phyloP scores from a whole-genome alignment of 2,113 vertebrate genomes.

The Anarhynchus alexandrinus region DNA sequence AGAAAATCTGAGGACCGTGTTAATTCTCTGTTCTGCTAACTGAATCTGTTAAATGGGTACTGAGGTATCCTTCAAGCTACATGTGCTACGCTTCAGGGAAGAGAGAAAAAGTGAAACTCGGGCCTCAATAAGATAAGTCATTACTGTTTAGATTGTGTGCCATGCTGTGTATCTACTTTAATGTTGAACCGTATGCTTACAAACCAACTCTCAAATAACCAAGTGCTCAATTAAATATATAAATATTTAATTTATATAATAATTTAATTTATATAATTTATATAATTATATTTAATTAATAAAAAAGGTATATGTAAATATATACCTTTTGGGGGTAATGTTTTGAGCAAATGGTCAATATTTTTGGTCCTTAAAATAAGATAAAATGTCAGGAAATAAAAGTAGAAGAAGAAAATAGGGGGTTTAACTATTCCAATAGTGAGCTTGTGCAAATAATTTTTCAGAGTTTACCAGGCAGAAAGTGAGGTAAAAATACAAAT shows the following conservation, averaged over 20 bases:
- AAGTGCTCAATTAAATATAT: neutral
- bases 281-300: too few species aligned
- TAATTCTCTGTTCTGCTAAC: neutral
- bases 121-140: neutral
- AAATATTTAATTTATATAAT: too few species aligned
- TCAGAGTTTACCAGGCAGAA: neutral
- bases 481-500: neutral
- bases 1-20: neutral
- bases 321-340: neutral
- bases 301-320: too few species aligned
- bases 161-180: neutral
- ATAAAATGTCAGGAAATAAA: neutral
- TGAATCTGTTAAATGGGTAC: neutral
- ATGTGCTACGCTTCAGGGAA: fast-evolving
- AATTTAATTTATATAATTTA: too few species aligned
- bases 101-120: neutral
- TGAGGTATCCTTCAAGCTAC: neutral
- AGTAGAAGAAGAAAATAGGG: neutral
- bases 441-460: neutral
- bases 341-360: neutral
- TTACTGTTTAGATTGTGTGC: neutral
- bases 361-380: neutral
- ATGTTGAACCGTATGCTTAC: neutral
- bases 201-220: neutral
- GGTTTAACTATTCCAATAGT: neutral